Conservation (phyloP, 2,113 vertebrate genomes). For the Hiodon alosoides region DNA sequence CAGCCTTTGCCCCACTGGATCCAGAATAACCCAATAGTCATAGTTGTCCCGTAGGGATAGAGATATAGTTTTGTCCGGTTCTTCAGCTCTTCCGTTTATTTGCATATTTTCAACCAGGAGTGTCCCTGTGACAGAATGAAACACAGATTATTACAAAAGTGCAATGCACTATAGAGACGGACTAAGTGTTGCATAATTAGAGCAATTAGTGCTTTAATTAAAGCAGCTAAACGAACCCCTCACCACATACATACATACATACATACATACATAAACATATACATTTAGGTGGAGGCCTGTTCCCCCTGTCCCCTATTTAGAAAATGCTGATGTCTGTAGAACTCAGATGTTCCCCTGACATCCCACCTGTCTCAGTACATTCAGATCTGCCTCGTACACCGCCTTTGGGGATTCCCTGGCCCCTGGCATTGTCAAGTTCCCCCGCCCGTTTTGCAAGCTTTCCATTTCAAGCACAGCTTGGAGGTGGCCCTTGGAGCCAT, state of each 20-base stretch:
- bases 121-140: slow-evolving; percentile 70
- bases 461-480: background rate
- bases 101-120: slow-evolving; percentile 94
- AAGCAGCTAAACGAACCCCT: background rate
- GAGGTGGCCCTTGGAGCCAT: background rate
- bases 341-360: background rate
- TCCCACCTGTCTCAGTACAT: background rate
- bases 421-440: background rate
- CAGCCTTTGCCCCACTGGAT: slow-evolving; percentile 78
- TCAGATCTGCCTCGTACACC: background rate
- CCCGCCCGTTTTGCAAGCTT: background rate
- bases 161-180: background rate
- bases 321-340: background rate
- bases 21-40: slow-evolving; percentile 88
- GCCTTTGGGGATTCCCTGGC: background rate
- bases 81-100: slow-evolving; percentile 87
- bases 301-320: background rate
- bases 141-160: slow-evolving; percentile 7
- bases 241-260: background rate
- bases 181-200: slow-evolving; percentile 2
- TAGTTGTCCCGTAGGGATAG: slow-evolving; percentile 83
- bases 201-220: slow-evolving; percentile 4
- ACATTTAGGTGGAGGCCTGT: background rate
- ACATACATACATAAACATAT: background rate
- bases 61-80: slow-evolving; percentile 81